Base-by-base conservation (phyloP, 2,797 vertebrate species). In the Sebastes diaconus region DNA sequence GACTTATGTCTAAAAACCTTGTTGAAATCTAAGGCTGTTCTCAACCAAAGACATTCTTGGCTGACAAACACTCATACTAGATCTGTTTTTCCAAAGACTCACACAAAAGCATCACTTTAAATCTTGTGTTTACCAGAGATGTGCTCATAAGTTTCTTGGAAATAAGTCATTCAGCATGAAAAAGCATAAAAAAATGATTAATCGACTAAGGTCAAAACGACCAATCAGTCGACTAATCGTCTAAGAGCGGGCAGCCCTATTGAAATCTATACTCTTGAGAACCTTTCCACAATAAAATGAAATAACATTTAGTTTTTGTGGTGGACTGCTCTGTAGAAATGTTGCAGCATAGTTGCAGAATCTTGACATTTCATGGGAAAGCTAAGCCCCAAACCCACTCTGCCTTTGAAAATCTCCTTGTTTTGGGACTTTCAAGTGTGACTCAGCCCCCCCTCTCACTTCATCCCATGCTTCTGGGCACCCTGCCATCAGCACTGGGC, bases 401-500 rank as follows among this genome's bases (percentile, higher is more conserved):
- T 72, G 57, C 63, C 72, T 87, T 80, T 89, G 78, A 57, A 80
- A 84, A 77, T 81, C 71, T 85, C 34, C 67, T 81, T 73, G 58
- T 79, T 89, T 87, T 73, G 63, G 80, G 73, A 89, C 76, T 87
- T 85, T 89, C 63, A 87, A 88, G 83, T 88, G 84, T 84, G 78
- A 86, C 78, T 76, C 75, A 36, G 11, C 76, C 68, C 68, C 68
- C 68, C 18, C 42, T 13, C 59, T 25, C 70, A 69, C 52, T 68
- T 54, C 32, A 59, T 85, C 76, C 88, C 84, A 79, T 90, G 86
- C 77, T 78, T 86, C 90, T 81, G 85, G 94, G 92, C 89, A 72
- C n/a, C 2, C 20, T 88, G 94, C 93, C 92, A 94, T 84, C 71
- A 76, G 70, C 66, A 52, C 81, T 75, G 82, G 77, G 88, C 80